Evolutionary conservation across 2,888 invertebrate species (phyloP).

Genomic region (Xanthia togata): DNA sequence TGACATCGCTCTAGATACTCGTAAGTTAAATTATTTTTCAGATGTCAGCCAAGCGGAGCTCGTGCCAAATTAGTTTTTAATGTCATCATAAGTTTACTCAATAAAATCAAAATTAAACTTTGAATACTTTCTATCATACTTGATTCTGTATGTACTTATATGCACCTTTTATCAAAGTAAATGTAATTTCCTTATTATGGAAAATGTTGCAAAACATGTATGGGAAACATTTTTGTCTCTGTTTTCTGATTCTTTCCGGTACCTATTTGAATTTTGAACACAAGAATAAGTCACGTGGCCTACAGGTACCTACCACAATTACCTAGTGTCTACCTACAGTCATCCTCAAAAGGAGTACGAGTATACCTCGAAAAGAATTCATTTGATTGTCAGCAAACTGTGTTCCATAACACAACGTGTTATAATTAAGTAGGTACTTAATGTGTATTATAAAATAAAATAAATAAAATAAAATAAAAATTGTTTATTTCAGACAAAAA

Average conservation of each 20-base stretch:
- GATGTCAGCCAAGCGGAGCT: constrained; percentile 9
- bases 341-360: background rate
- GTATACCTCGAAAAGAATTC: too few species aligned
- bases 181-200: background rate
- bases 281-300: background rate
- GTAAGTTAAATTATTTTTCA: constrained; percentile 34
- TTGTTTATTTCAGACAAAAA: too few species aligned
- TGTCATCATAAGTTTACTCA: constrained; percentile 18
- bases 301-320: background rate
- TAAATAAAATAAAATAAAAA: too few species aligned
- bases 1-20: background rate
- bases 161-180: background rate
- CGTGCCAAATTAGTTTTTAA: constrained; percentile 38
- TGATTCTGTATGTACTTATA: background rate
- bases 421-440: background rate
- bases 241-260: background rate
- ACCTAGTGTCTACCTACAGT: background rate
- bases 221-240: background rate
- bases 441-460: too few species aligned
- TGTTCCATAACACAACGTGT: background rate
- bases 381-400: too few species aligned
- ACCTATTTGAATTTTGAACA: background rate
- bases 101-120: constrained; percentile 5
- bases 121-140: background rate
- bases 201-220: background rate